Evolutionary conservation across 2,113 vertebrate genomes (phyloP), one percentile per base, ranked within the genome.

Genomic region (Gobio gobio): DNA sequence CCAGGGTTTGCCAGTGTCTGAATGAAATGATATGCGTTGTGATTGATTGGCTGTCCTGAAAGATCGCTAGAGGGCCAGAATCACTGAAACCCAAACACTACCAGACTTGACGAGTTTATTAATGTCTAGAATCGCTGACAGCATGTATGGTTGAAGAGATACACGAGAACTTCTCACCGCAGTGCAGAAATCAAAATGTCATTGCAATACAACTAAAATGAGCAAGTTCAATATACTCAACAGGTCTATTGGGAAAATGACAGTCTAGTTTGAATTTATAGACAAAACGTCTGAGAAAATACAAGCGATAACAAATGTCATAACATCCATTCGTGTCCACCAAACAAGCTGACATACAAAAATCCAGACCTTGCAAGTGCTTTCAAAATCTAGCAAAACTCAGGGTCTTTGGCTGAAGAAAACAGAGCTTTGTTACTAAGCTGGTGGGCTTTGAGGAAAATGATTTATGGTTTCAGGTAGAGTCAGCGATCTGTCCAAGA

Each of bases 1-100:
- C 91, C 54, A 24, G 92, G 94, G 93, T 92, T 90, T 72, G 88
- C 85, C 89, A 75, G 87, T 89, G 92, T 93, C 92, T 91, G 85
- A 89, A 90, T 93, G 92, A 92, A 92, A 93, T 73, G 85, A 91
- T 88, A 88, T 84, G 90, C 85, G 90, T 88, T 29, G 77, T 94
- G 94, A 95, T 95, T 93, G 93, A 95, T 95, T 92, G 91, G 88
- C 87, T 86, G 89, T 85, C 85, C 88, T 89, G 85, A 88, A 84
- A 86, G 86, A 90, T 88, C 78, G 88, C 73, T 78, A 79, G 13
- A 91, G 90, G 92, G 91, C 88, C 81, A 10, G 84, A 89, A 89
- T 89, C 47, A 87, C 88, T 86, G 84, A 91, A 93, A 93, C 45
- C 86, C 83, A 68, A 75, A 86, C 43, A 83, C 78, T 51, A 90